Percentiles rank a stretch among this genome's conserved stretches.
These are phyloP conservation scores for Lineus longissimus DNA, from an alignment of 1,140 invertebrate species.

Conservation along the genomic window DNA sequence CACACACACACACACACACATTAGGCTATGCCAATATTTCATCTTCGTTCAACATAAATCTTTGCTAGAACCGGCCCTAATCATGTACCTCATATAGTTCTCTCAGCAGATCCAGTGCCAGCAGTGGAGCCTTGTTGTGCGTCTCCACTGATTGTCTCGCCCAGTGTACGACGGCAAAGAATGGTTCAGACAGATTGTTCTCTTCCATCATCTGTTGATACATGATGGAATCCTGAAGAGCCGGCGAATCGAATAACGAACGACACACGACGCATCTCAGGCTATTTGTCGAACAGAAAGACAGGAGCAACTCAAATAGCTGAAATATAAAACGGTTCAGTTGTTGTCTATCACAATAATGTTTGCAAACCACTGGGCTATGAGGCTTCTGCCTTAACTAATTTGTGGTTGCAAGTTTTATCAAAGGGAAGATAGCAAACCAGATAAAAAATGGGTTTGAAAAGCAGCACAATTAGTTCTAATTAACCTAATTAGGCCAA, in stretches of 20 bases:
- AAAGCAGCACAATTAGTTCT: too few relatives aligned
- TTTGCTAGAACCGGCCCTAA: too few relatives aligned
- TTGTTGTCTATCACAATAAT: too few relatives aligned
- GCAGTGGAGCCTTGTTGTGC: constrained; percentile 24
- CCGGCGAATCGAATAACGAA: constrained; percentile 25
- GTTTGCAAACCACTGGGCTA: too few relatives aligned
- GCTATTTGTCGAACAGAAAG: constrained; percentile 31
- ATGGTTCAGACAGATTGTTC: constrained; percentile 26
- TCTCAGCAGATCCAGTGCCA: constrained; percentile 32
- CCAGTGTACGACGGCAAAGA: constrained; percentile 36
- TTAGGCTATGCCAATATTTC: too few relatives aligned
- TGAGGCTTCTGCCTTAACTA: too few relatives aligned
- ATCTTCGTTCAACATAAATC: too few relatives aligned
- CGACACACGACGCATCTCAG: constrained; percentile 28
- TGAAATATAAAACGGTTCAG: constrained; percentile 26
- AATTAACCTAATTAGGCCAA: too few relatives aligned
- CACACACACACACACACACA: too few relatives aligned
- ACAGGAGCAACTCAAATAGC: constrained; percentile 40
- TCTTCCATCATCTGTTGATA: constrained; percentile 16
- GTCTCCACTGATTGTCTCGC: constrained; percentile 28
- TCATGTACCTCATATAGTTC: constrained; percentile 44
- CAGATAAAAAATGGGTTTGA: too few relatives aligned
- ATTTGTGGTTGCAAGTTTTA: too few relatives aligned
- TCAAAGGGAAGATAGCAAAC: too few relatives aligned
- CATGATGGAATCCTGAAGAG: constrained; percentile 16